Conservation (phyloP, 2,888 invertebrate species). For the Athetis lepigone region DNA sequence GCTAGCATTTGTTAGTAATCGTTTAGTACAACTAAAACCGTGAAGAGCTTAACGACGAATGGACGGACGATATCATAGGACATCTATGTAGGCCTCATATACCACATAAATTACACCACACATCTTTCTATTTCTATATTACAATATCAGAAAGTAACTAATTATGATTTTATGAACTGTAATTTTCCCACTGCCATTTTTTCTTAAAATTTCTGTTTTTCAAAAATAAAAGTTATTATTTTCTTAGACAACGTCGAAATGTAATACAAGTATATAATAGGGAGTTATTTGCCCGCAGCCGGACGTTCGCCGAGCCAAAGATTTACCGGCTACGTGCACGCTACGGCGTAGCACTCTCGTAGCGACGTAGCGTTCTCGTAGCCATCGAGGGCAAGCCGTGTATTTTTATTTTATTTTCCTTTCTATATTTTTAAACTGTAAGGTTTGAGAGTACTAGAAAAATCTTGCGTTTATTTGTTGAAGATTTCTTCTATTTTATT, state of each 20-base stretch:
- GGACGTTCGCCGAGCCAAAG: slow-evolving; percentile 53
- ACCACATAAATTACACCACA: too few species aligned
- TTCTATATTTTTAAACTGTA: slow-evolving; percentile 54
- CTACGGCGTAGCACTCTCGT: slow-evolving; percentile 57
- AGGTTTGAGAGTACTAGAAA: slow-evolving; percentile 12
- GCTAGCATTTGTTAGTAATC: too few species aligned
- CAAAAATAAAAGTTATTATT: slow-evolving; percentile 42
- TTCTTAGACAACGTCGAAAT: slow-evolving; percentile 27
- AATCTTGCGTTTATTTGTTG: slow-evolving; percentile 37
- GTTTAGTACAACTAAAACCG: too few species aligned
- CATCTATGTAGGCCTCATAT: too few species aligned
- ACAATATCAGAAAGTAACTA: too few species aligned
- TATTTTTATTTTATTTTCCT: slow-evolving; percentile 56
- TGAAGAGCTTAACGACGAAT: too few species aligned
- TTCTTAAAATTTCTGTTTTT: slow-evolving; percentile 14
- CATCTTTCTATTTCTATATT: too few species aligned
- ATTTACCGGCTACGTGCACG: slow-evolving; percentile 65
- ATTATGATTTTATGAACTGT: too few species aligned
- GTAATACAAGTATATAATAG: slow-evolving; percentile 49
- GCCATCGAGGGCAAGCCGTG: slow-evolving; percentile 38
- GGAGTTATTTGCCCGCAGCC: slow-evolving; percentile 54
- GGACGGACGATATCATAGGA: too few species aligned
- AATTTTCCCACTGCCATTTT: background rate
- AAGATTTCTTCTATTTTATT: slow-evolving; percentile 8
- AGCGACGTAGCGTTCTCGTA: slow-evolving; percentile 53